phyloP scores from a whole-genome alignment of 2,113 vertebrate species.

The Jacana jacana region DNA sequence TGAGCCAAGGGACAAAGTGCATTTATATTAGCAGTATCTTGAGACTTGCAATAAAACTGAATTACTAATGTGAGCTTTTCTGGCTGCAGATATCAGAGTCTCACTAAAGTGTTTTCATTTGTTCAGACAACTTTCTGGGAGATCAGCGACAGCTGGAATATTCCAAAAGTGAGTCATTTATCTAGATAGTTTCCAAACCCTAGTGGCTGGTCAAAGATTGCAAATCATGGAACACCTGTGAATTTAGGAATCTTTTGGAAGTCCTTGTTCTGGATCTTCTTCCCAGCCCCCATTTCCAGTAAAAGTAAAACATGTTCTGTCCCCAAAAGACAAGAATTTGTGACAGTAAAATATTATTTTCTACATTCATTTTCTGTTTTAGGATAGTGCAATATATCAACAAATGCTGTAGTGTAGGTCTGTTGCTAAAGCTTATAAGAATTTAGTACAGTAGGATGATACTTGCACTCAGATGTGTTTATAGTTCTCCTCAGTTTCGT shows the following conservation, averaged over 20 bases:
- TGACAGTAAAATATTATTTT: not conserved
- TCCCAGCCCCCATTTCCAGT: not conserved
- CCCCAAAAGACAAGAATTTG: not conserved
- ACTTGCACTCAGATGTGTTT: not conserved
- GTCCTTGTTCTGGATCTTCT: not conserved
- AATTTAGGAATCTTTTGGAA: not conserved
- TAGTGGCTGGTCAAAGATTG: not conserved
- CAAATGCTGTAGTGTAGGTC: not conserved
- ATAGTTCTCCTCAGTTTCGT: not conserved
- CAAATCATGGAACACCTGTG: not conserved
- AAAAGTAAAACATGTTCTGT: not conserved
- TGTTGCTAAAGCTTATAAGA: not conserved
- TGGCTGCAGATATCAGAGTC: conserved; percentile 4
- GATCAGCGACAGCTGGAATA: conserved; percentile 20
- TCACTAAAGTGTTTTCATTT: conserved; percentile 1
- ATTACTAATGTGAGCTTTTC: conserved; percentile 10
- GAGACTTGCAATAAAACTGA: conserved; percentile 36
- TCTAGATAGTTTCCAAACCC: not conserved
- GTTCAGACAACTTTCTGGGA: conserved; percentile 11
- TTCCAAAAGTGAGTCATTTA: conserved; percentile 33
- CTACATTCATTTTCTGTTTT: not conserved
- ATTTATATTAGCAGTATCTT: conserved; percentile 15
- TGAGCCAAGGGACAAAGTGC: conserved; percentile 31
- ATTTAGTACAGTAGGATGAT: not conserved
- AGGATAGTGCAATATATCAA: not conserved